A percentile compares a stretch with the other conserved stretches of the same genome.
phyloP scores from a whole-genome alignment of 2,113 vertebrate species.

The Petrocephalus microphthalmus region DNA sequence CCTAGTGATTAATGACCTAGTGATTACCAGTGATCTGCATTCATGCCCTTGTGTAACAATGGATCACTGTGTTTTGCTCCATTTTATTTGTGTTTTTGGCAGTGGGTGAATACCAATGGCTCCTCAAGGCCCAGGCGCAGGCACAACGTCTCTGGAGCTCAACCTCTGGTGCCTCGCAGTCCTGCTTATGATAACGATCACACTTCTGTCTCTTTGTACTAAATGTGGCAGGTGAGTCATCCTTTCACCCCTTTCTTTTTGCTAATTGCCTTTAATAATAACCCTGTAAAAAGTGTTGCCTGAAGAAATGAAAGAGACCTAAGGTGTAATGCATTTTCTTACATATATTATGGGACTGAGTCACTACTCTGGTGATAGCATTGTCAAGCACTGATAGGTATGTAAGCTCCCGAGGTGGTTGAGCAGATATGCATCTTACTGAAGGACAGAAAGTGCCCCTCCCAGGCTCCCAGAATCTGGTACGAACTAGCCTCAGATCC shows the following conservation, averaged over 20 bases:
- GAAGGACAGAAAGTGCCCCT: not conserved
- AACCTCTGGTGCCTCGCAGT: conserved; percentile 33
- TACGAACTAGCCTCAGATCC: not conserved
- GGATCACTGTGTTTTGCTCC: not conserved
- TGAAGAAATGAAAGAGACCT: not conserved
- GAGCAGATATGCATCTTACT: not conserved
- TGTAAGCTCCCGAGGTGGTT: not conserved
- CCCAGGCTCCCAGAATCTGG: no score
- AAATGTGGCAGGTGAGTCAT: conserved; percentile 50
- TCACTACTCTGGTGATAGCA: not conserved
- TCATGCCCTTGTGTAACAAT: not conserved
- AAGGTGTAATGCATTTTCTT: not conserved
- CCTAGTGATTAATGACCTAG: not conserved
- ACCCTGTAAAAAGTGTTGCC: not conserved
- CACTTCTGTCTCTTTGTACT: conserved; percentile 49
- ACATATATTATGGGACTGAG: not conserved
- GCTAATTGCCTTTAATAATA: not conserved
- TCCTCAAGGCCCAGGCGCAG: conserved; percentile 24
- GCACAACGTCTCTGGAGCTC: not conserved
- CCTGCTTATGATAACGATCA: conserved; percentile 49
- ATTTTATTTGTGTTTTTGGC: not conserved
- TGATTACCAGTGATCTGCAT: not conserved
- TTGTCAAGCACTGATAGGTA: not conserved
- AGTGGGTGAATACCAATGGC: conserved; percentile 41
- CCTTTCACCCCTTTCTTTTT: not conserved